Evolutionary conservation across 2,797 vertebrate species (phyloP).

Genomic region (Sebastes vulpes): DNA sequence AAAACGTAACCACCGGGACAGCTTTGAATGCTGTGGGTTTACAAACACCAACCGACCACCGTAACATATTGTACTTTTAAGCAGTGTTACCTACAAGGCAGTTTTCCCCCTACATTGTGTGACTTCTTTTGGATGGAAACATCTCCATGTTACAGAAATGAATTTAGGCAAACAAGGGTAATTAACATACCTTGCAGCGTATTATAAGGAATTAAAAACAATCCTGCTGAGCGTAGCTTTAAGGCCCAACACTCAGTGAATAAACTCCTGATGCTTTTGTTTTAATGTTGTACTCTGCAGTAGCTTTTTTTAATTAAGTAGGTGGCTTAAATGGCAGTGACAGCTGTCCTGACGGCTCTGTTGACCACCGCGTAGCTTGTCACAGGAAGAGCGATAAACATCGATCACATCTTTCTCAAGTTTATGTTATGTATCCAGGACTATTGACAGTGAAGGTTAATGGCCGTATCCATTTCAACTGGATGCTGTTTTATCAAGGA

Average conservation of each 20-base stretch:
- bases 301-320: not conserved
- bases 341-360: not conserved
- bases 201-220: not conserved
- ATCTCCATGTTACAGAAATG: not conserved
- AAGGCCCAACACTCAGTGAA: not conserved
- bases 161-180: not conserved
- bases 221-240: not conserved
- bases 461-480: conserved; percentile 8
- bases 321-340: not conserved
- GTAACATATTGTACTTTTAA: accelerated
- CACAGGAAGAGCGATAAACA: conserved; percentile 1
- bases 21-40: not conserved
- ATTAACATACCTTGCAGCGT: not conserved
- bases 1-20: accelerated
- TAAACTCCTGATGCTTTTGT: not conserved
- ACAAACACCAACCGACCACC: not conserved
- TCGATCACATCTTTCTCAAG: conserved; percentile 3
- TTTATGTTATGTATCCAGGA: not conserved
- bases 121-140: not conserved
- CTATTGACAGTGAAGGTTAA: conserved; percentile 16
- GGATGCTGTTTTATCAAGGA: not conserved
- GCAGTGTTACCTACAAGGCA: not conserved
- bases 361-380: not conserved
- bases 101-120: not conserved
- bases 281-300: not conserved